Base-by-base conservation (phyloP, 1,140 invertebrate genomes). In the Dendroctonus ponderosae region DNA sequence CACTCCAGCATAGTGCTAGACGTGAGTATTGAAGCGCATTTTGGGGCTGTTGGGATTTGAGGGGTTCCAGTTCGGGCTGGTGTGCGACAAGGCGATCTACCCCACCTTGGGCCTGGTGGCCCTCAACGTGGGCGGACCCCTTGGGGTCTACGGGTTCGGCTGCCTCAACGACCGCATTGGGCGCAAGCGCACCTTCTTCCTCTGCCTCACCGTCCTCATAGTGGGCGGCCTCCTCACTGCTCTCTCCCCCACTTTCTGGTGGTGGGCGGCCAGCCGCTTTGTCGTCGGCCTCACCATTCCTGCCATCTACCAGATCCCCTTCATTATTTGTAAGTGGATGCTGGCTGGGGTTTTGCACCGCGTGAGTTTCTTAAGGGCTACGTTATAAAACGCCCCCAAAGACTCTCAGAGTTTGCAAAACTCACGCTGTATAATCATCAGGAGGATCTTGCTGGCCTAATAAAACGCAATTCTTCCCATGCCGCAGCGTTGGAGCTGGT, bases 261-360 rank as follows among this genome's bases (percentile, higher is more conserved):
- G 85, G 49, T 96, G 93, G 91, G 87, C 91, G 0, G 79, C 84
- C 2, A 89, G 89, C 70, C 82, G 92, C 70, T 82, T 89, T 9
- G 82, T 95, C 54, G 91, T 94, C 5, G 93, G 93, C 12, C 78
- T 94, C 0, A 93, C 92, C 0, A 92, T 95, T 71, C 93, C 93
- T 7, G 93, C 92, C 5, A 89, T 95, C n/a, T 96, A 95, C 80
- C 93, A 96, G 82, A 94, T 96, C 77, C 93, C 93, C 5, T 96
- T 95, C 75, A 95, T 96, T 65, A 94, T 96, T 74, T 92, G 93
- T 94, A 83, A 26, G 26, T 26, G 26, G 26, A 26, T 26, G 26
- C 26, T 26, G 26, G 26, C 26, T 26, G 26, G 26, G 26, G 3
- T 26, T 26, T 26, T 26, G 26, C 3, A 26, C 26, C 1, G 26